phyloP scores from a whole-genome alignment of 2,113 vertebrate genomes.

The Festucalex cinctus region DNA sequence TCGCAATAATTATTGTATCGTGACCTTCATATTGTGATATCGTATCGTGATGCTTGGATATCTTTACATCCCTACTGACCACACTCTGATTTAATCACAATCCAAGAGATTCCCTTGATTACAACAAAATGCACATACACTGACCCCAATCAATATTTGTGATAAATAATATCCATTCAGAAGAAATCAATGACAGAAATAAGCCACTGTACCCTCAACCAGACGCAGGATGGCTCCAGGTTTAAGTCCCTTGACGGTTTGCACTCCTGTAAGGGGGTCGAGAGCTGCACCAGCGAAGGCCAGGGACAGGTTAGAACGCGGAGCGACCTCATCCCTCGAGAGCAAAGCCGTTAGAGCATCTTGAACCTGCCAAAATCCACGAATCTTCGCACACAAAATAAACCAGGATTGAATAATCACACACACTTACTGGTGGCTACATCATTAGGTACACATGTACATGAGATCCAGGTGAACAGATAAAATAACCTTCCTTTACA shows the following conservation, averaged over 20 bases:
- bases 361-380: conserved; percentile 73
- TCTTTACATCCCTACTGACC: not conserved
- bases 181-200: not conserved
- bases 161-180: not conserved
- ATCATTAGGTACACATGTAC: not conserved
- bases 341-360: conserved; percentile 63
- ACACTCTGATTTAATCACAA: not conserved
- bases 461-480: not conserved
- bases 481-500: not conserved
- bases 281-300: conserved; percentile 62
- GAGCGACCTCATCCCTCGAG: conserved; percentile 67
- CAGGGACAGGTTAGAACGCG: conserved; percentile 68
- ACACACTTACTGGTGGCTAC: not conserved
- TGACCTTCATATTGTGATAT: too few species aligned
- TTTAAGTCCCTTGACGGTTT: conserved; percentile 70
- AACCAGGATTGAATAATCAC: not conserved
- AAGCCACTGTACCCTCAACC: conserved; percentile 65
- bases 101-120: not conserved
- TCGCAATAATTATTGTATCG: too few species aligned
- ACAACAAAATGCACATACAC: not conserved
- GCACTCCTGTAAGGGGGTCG: conserved; percentile 67
- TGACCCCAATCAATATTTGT: not conserved
- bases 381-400: conserved; percentile 51
- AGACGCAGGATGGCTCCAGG: conserved; percentile 68
- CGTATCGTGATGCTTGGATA: too few species aligned